These are phyloP conservation scores for Datnioides undecimradiatus DNA, from an alignment of 2,113 vertebrate genomes.

Conservation along the genomic window DNA sequence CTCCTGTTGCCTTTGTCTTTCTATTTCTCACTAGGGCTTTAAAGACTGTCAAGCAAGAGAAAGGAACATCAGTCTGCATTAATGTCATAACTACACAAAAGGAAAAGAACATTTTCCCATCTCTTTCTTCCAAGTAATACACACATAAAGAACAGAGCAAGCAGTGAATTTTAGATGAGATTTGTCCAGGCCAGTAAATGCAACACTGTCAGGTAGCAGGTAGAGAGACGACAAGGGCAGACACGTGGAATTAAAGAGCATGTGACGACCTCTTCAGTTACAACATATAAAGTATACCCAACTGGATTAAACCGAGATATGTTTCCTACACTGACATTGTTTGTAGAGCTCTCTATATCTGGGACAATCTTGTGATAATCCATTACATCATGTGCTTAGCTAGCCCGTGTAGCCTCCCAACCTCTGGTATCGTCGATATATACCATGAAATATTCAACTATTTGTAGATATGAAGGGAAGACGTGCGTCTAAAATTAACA, in stretches of 20 bases:
- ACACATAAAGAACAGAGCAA: conserved; percentile 22
- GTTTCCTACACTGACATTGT: conserved; percentile 63
- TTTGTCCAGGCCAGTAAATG: conserved; percentile 22
- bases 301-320: conserved; percentile 32
- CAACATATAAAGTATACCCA: conserved; percentile 4
- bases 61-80: conserved; percentile 24
- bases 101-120: neutral
- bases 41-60: conserved; percentile 57
- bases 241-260: conserved; percentile 14
- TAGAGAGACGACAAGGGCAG: conserved; percentile 10
- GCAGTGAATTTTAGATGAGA: conserved; percentile 42
- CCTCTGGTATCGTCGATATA: conserved; percentile 39
- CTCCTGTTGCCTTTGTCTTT: conserved; percentile 66
- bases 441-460: conserved; percentile 49
- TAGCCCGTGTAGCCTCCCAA: conserved; percentile 59
- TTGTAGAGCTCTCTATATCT: conserved; percentile 74
- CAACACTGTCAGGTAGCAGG: conserved; percentile 22
- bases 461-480: conserved; percentile 17
- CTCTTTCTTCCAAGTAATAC: conserved; percentile 6
- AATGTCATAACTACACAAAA: conserved; percentile 38
- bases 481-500: neutral
- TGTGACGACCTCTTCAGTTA: neutral
- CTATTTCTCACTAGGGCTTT: conserved; percentile 51
- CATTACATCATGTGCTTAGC: conserved; percentile 80
- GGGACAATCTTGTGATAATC: conserved; percentile 83